Conservation (phyloP, 2,888 invertebrate genomes). For the Sepiola atlantica region DNA sequence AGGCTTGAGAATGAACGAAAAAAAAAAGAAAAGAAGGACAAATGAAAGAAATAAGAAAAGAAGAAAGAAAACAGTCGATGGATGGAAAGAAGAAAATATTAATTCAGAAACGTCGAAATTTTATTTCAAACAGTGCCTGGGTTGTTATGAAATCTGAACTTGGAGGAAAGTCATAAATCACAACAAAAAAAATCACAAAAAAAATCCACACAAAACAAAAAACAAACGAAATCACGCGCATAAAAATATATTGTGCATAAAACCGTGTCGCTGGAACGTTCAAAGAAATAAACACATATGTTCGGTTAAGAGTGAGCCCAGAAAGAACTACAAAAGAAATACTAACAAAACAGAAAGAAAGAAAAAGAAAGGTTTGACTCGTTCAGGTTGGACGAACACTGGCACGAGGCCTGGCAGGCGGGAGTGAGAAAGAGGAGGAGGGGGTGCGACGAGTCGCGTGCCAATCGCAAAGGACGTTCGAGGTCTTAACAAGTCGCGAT, state of each 20-base stretch:
- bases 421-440: not conserved
- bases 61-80: too few relatives aligned
- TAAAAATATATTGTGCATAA: not conserved
- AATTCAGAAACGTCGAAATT: too few relatives aligned
- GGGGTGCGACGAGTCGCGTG: not conserved
- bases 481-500: not conserved
- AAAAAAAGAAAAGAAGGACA: too few relatives aligned
- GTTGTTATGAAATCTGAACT: too few relatives aligned
- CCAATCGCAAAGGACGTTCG: not conserved
- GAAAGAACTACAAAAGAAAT: not conserved
- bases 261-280: not conserved
- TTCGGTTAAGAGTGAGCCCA: not conserved
- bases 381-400: not conserved
- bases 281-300: not conserved
- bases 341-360: not conserved
- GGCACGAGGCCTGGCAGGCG: not conserved
- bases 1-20: too few relatives aligned
- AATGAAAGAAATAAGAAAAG: too few relatives aligned
- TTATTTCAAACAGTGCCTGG: too few relatives aligned
- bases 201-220: too few relatives aligned
- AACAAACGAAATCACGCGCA: not conserved
- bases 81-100: too few relatives aligned
- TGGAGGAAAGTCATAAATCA: too few relatives aligned
- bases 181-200: too few relatives aligned
- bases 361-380: not conserved